phyloP scores from a whole-genome alignment of 2,888 invertebrate genomes.

The Ophonus ardosiacus region DNA sequence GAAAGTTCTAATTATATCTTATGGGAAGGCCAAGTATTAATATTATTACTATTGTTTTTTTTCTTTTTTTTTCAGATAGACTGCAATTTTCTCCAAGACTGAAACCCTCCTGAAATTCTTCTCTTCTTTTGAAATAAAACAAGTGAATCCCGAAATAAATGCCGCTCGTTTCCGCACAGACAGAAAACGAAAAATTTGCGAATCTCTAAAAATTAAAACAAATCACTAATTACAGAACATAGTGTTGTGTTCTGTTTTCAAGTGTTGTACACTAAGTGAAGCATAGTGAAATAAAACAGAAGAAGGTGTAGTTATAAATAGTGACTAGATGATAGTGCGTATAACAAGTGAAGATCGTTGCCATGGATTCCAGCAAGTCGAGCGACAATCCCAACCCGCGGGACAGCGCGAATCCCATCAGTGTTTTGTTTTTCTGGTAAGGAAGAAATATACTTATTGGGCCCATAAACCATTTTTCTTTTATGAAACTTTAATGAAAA shows the following conservation, averaged over 20 bases:
- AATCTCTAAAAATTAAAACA: constrained; percentile 21
- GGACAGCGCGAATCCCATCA: constrained; percentile 76
- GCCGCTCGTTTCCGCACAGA: constrained; percentile 45
- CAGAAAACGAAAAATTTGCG: constrained; percentile 46
- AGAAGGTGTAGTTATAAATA: constrained; percentile 16
- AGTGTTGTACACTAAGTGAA: not conserved
- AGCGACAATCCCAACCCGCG: constrained; percentile 77
- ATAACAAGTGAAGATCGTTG: not conserved
- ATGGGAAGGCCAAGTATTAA: no score
- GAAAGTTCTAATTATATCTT: no score
- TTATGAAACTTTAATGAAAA: no score
- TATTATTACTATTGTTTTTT: not conserved
- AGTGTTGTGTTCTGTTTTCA: constrained; percentile 11
- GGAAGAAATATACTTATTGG: constrained; percentile 67
- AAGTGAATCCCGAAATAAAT: constrained; percentile 53
- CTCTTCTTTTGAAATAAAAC: not conserved
- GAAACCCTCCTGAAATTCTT: not conserved
- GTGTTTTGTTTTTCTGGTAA: constrained; percentile 77
- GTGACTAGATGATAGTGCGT: constrained; percentile 20
- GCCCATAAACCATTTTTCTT: no score
- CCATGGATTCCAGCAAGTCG: constrained; percentile 77
- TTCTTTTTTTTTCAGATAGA: not conserved
- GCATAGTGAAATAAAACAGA: constrained; percentile 10
- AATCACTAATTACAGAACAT: not conserved
- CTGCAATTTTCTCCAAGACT: not conserved